A percentile compares a stretch with the other conserved stretches of the same genome.
Evolutionary conservation across 2,888 invertebrate genomes (phyloP).

Genomic region (Gymnoscelis rufifasciata): DNA sequence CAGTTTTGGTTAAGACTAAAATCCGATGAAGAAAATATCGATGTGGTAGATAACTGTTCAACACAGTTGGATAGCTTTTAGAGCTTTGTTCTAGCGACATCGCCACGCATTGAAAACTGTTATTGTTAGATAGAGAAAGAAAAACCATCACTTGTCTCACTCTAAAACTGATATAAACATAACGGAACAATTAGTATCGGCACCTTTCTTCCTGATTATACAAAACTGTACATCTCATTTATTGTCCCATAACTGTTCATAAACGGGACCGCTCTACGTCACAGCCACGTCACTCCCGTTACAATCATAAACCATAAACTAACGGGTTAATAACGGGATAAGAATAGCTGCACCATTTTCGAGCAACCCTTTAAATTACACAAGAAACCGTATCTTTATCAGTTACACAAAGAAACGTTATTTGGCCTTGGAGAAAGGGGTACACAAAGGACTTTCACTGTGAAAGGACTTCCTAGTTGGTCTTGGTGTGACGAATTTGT

Average conservation of each 20-base stretch:
- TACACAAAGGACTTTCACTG: slow-evolving; percentile 67
- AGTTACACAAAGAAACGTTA: slow-evolving; percentile 70
- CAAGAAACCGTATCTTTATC: slow-evolving; percentile 62
- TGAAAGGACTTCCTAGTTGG: slow-evolving; percentile 61
- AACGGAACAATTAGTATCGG: slow-evolving; percentile 22
- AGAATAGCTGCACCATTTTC: slow-evolving; percentile 60
- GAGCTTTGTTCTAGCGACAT: too few relatives aligned
- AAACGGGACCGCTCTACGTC: slow-evolving; percentile 31
- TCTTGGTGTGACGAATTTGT: slow-evolving; percentile 53
- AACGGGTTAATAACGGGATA: slow-evolving; percentile 59
- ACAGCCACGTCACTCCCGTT: slow-evolving; percentile 45
- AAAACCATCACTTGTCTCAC: background rate
- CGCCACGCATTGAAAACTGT: too few relatives aligned
- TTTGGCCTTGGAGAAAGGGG: slow-evolving; percentile 58
- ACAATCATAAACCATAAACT: slow-evolving; percentile 50
- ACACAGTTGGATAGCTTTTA: too few relatives aligned
- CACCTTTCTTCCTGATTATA: slow-evolving; percentile 48
- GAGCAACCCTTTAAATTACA: slow-evolving; percentile 73
- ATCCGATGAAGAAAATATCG: too few relatives aligned
- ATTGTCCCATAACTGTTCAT: slow-evolving; percentile 24
- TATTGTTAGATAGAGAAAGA: too few relatives aligned
- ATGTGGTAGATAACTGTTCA: too few relatives aligned
- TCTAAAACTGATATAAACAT: slow-evolving; percentile 10
- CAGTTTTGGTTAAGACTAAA: too few relatives aligned
- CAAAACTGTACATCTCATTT: slow-evolving; percentile 46